Conservation (phyloP, 2,797 vertebrate genomes). For the Betta splendens region DNA sequence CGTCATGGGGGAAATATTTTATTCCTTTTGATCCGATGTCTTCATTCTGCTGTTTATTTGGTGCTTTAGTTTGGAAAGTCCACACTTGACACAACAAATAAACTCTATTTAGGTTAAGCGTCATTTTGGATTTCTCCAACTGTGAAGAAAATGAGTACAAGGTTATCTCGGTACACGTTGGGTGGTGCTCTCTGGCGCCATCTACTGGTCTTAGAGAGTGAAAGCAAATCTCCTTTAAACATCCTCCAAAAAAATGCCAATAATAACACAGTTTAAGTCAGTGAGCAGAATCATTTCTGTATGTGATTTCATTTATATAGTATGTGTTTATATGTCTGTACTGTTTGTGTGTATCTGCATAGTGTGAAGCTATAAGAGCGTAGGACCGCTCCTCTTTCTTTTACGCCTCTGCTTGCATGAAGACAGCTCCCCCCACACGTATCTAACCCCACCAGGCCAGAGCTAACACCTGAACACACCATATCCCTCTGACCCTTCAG, state of each 20-base stretch:
- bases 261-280: conserved; percentile 1
- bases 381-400: conserved; percentile 13
- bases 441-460: conserved; percentile 34
- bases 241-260: background rate
- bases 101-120: conserved; percentile 81
- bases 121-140: conserved; percentile 73
- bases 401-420: conserved; percentile 61
- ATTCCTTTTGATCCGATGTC: conserved; percentile 82
- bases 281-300: conserved; percentile 5
- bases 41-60: conserved; percentile 76
- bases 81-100: conserved; percentile 80
- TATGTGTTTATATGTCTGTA: conserved; percentile 2
- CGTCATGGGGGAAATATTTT: conserved; percentile 78
- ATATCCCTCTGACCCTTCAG: conserved; percentile 55
- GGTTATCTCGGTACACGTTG: conserved; percentile 36
- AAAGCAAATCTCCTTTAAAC: background rate
- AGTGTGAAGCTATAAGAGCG: conserved; percentile 21
- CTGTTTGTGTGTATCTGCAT: conserved; percentile 23
- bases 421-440: conserved; percentile 33
- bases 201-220: conserved; percentile 55
- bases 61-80: conserved; percentile 68
- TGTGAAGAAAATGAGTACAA: conserved; percentile 66
- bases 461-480: conserved; percentile 36
- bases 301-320: background rate
- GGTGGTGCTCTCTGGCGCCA: conserved; percentile 54